A percentile compares a stretch with the other conserved stretches of the same genome.
These are phyloP conservation scores for Scotopteryx bipunctaria DNA, from an alignment of 2,888 invertebrate genomes.

Conservation along the genomic window DNA sequence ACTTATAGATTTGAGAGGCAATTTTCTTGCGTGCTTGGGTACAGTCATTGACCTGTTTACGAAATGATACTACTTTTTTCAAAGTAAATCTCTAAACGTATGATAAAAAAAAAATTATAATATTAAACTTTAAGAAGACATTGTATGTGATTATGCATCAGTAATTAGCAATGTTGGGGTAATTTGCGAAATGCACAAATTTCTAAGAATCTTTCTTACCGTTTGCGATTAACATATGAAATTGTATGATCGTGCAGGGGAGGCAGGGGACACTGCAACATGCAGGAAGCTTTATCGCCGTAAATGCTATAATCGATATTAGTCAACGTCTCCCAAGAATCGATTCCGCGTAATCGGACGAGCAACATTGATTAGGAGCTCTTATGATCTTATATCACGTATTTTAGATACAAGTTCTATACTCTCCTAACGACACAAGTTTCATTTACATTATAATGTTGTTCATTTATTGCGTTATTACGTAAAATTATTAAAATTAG, in stretches of 20 bases:
- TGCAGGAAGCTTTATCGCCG: constrained; percentile 62
- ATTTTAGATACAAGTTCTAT: constrained; percentile 56
- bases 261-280: constrained; percentile 48
- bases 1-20: too few relatives aligned
- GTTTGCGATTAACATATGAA: constrained; percentile 67
- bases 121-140: not conserved
- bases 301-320: constrained; percentile 75
- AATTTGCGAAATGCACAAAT: constrained; percentile 40
- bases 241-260: constrained; percentile 60
- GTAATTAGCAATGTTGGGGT: constrained; percentile 26
- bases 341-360: constrained; percentile 69
- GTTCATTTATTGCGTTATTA: constrained; percentile 66
- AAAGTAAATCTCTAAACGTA: too few relatives aligned
- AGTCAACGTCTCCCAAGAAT: constrained; percentile 64
- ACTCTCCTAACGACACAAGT: constrained; percentile 54
- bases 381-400: constrained; percentile 58
- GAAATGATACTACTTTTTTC: too few relatives aligned
- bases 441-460: constrained; percentile 71
- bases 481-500: constrained; percentile 68
- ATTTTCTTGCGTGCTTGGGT: too few relatives aligned
- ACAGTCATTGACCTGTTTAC: too few relatives aligned
- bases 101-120: too few relatives aligned
- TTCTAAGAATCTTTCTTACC: constrained; percentile 53
- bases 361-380: constrained; percentile 67
- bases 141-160: not conserved